These are phyloP conservation scores for Antechinus flavipes DNA, from an alignment of 2,113 vertebrate genomes.

Conservation along the genomic window DNA sequence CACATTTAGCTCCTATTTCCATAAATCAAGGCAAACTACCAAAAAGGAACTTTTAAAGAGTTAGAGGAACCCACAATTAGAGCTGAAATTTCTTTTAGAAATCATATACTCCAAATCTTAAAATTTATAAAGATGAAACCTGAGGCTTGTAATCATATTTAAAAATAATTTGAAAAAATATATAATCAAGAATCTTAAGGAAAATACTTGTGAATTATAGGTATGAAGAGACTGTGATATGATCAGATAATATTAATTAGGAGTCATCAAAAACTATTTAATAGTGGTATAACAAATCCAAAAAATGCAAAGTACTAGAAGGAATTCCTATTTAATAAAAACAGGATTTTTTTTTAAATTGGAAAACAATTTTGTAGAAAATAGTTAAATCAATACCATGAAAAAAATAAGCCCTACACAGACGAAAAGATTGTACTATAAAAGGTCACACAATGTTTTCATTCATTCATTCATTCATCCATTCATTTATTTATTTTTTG, in stretches of 20 bases:
- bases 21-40: constrained; percentile 5
- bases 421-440: not conserved
- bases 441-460: not conserved
- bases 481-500: too few species aligned
- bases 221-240: not conserved
- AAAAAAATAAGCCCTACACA: not conserved
- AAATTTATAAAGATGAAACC: not conserved
- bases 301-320: not conserved
- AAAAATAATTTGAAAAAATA: not conserved
- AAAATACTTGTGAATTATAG: not conserved
- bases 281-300: not conserved
- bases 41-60: constrained; percentile 10
- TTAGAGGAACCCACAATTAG: not conserved
- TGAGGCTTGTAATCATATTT: not conserved
- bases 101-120: not conserved
- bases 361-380: not conserved
- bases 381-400: not conserved
- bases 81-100: not conserved
- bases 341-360: not conserved
- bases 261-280: not conserved
- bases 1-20: not conserved
- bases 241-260: not conserved
- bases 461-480: too few species aligned
- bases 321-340: not conserved
- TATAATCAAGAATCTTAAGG: not conserved